A percentile compares a stretch with the other conserved stretches of the same genome.
phyloP scores from a whole-genome alignment of 1,140 invertebrate genomes.

The Brachionus plicatilis region DNA sequence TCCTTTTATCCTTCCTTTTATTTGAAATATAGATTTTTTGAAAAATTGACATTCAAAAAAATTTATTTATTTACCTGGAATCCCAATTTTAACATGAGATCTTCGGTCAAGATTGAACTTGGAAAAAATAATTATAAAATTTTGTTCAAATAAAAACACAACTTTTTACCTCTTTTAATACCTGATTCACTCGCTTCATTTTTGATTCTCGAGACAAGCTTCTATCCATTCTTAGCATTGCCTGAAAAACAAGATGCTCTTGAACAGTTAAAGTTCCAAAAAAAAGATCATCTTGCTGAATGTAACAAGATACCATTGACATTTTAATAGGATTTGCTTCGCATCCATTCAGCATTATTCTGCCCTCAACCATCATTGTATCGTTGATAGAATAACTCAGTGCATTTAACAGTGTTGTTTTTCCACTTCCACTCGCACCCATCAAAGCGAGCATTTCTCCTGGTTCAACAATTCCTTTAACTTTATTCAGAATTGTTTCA shows the following conservation, averaged over 20 bases:
- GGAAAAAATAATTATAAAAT: not conserved
- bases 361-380: slow-evolving; percentile 66
- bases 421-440: slow-evolving; percentile 61
- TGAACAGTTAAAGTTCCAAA: slow-evolving; percentile 59
- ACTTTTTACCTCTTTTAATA: not conserved
- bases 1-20: slow-evolving; percentile 66
- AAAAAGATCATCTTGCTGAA: slow-evolving; percentile 73
- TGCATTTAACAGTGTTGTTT: slow-evolving; percentile 86
- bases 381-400: slow-evolving; percentile 71
- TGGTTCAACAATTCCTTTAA: slow-evolving; percentile 34
- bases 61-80: not conserved
- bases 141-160: not conserved
- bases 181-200: slow-evolving; percentile 16
- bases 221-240: slow-evolving; percentile 30
- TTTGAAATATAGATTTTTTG: not conserved
- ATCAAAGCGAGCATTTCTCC: slow-evolving; percentile 29
- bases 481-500: slow-evolving; percentile 15
- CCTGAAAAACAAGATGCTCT: slow-evolving; percentile 60
- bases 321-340: not conserved
- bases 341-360: slow-evolving; percentile 58
- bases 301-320: slow-evolving; percentile 72
- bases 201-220: not conserved
- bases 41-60: not conserved
- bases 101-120: slow-evolving; percentile 30
- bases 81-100: slow-evolving; percentile 24